Evolutionary conservation across 2,113 vertebrate genomes (phyloP), one percentile per base, ranked within the genome.

Genomic region (Centropus bengalensis): DNA sequence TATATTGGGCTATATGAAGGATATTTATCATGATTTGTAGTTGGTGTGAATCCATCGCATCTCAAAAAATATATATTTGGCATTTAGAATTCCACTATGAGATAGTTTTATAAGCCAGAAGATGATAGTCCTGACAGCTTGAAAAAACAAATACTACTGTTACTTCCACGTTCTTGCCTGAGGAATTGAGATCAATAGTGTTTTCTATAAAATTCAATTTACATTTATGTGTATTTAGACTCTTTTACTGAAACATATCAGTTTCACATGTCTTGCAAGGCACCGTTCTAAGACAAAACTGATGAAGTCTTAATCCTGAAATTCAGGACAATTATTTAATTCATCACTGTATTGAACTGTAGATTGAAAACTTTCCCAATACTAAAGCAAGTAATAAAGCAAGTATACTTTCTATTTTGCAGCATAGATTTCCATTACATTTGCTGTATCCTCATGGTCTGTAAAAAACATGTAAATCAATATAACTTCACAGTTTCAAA

Each of bases 101-200:
- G 40, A 36, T 58, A 89, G 59, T 85, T 95, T 58, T 70, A 10
- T 86, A 54, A 75, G 80, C 78, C 80, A 91, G 67, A 93, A 93
- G 86, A 96, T 91, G 62, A 89, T 49, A 56, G 27, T 13, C 49
- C 54, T 70, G 94, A 95, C 95, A 94, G 91, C 76, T 40, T 44
- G 42, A 52, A 71, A 96, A 96, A 96, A 82, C 85, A 94, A 93
- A 97, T 66, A 56, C 30, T 85, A 36, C 49, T 91, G 69, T 96
- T 94, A 88, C 64, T 96, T 92, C 89, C 73, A 80, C 79, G 73
- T 59, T 66, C 73, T 92, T 89, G 95, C 92, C 96, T 30, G 62
- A 89, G 89, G 95, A 94, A 81, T 93, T 97, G 94, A 96, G 96
- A 94, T 96, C 76, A 89, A 97, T 94, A 95, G 51, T 86, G 73